phyloP scores from a whole-genome alignment of 2,888 invertebrate species.

The Dendrolimus pini region DNA sequence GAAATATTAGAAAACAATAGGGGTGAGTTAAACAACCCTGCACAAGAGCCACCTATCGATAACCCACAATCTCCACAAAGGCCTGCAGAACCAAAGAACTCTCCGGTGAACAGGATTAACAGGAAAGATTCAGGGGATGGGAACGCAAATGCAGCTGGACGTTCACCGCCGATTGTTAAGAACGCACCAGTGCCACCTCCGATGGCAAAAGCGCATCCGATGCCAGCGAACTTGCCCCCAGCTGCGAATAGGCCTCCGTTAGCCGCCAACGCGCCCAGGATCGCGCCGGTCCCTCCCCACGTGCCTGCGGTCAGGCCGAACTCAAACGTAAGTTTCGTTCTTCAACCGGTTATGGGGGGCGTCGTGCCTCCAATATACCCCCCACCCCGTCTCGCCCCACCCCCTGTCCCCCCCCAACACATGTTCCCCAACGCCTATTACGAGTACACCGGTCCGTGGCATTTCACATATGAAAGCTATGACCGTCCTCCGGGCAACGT shows the following conservation, averaged over 20 bases:
- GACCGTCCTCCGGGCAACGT: constrained; percentile 52
- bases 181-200: constrained; percentile 15
- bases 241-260: constrained; percentile 23
- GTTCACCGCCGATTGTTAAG: constrained; percentile 9
- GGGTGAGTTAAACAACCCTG: constrained; percentile 12
- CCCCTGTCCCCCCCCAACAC: constrained; percentile 28
- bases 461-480: constrained; percentile 57
- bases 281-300: constrained; percentile 26
- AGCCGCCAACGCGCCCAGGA: constrained; percentile 32
- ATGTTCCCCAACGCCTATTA: constrained; percentile 49
- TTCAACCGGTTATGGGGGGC: constrained; percentile 52
- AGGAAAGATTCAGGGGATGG: neutral
- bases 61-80: constrained; percentile 22
- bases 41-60: constrained; percentile 38
- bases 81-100: constrained; percentile 31
- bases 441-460: constrained; percentile 65
- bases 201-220: constrained; percentile 18
- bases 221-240: constrained; percentile 18
- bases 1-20: constrained; percentile 39
- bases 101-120: constrained; percentile 18
- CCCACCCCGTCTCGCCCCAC: constrained; percentile 29
- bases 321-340: constrained; percentile 68
- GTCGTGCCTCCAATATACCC: constrained; percentile 41
- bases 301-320: constrained; percentile 22
- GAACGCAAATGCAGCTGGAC: neutral